A percentile compares a stretch with the other conserved stretches of the same genome.
phyloP scores from a whole-genome alignment of 2,797 vertebrate genomes.

The Pangasius krempfi region DNA sequence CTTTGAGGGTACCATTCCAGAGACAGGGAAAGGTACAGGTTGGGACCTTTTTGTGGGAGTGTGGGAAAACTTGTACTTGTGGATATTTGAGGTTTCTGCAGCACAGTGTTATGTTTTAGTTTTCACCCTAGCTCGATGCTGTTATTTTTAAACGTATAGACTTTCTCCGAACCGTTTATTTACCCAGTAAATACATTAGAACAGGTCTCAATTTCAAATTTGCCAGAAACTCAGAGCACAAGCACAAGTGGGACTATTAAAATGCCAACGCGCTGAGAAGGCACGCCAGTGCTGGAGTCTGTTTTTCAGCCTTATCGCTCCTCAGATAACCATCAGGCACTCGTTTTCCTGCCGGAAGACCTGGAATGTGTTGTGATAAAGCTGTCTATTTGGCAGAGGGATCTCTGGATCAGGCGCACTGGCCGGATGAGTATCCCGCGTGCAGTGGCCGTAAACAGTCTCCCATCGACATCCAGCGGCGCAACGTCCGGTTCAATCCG shows the following conservation, averaged over 20 bases:
- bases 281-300: not conserved
- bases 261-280: not conserved
- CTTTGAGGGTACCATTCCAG: not conserved
- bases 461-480: conserved; percentile 85
- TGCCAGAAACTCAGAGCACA: not conserved
- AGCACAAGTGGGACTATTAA: not conserved
- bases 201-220: not conserved
- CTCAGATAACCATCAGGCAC: no score
- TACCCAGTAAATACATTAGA: not conserved
- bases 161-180: not conserved
- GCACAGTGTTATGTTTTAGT: not conserved
- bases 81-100: conserved; percentile 26
- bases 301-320: not conserved
- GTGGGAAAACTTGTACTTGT: conserved; percentile 17
- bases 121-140: not conserved
- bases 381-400: conserved; percentile 70
- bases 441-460: conserved; percentile 84
- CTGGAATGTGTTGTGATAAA: not conserved
- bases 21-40: not conserved
- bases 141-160: not conserved
- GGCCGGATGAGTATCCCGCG: conserved; percentile 74
- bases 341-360: not conserved
- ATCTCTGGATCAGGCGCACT: conserved; percentile 81
- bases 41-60: not conserved
- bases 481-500: conserved; percentile 73